These are phyloP conservation scores for Gallinago nigripennis DNA, from an alignment of 2,797 vertebrate species.

Conservation along the genomic window DNA sequence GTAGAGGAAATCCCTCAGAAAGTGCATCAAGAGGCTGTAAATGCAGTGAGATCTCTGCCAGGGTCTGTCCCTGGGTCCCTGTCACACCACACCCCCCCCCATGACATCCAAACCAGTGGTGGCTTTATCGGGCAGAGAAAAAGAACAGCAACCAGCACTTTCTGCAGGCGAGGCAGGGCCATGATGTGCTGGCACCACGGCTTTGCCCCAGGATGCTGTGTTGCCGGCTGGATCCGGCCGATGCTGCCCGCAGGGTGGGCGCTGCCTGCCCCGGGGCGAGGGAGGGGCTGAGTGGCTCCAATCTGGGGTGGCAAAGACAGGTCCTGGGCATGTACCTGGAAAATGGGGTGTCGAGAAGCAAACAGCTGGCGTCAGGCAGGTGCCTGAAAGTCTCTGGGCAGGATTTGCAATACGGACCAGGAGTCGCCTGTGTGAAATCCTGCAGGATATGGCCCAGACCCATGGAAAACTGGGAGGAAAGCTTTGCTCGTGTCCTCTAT, in stretches of 20 bases:
- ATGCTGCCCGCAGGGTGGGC: neutral
- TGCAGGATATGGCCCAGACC: neutral
- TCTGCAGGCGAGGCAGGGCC: neutral
- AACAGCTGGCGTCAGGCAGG: neutral
- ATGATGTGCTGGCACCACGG: neutral
- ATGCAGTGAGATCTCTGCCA: neutral
- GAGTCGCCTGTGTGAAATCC: rapidly evolving
- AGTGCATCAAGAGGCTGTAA: neutral
- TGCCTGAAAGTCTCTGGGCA: neutral
- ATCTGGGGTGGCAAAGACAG: neutral
- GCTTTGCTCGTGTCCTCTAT: neutral
- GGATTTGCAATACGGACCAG: neutral
- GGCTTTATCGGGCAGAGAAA: neutral
- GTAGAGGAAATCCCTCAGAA: neutral
- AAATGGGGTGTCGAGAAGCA: neutral
- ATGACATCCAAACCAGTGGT: neutral
- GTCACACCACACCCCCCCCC: no score
- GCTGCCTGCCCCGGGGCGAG: neutral
- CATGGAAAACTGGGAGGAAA: neutral
- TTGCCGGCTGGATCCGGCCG: neutral
- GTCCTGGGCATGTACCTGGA: rapidly evolving
- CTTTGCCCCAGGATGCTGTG: neutral
- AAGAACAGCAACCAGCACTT: neutral
- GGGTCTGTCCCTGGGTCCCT: neutral
- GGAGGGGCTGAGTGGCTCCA: rapidly evolving